Percentiles rank a stretch among this genome's conserved stretches.
Conservation (phyloP, 2,888 invertebrate species). For the Drosophila cyrtoloma region DNA sequence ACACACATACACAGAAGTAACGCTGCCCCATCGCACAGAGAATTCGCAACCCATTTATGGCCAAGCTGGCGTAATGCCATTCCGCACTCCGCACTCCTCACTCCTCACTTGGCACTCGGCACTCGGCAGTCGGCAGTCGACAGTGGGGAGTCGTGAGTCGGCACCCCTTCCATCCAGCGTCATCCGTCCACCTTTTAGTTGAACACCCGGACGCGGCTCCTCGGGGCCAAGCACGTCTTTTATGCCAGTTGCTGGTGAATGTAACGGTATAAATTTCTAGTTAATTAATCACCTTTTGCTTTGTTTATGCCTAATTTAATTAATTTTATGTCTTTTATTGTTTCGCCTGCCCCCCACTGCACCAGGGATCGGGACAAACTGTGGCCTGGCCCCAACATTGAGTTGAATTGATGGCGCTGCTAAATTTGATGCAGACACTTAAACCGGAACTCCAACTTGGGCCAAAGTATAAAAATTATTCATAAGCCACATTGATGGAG, state of each 20-base stretch:
- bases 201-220: conserved; percentile 9
- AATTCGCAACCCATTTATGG: conserved; percentile 37
- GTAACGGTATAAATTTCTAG: conserved; percentile 68
- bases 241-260: conserved; percentile 41
- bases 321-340: conserved; percentile 70
- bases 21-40: not conserved
- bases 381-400: not conserved
- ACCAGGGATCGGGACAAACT: not conserved
- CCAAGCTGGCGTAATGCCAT: conserved; percentile 17
- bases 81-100: not conserved
- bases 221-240: conserved; percentile 47
- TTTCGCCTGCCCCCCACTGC: conserved; percentile 26
- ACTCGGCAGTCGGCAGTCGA: not conserved
- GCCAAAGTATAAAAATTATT: conserved; percentile 7
- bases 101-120: not conserved
- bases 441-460: conserved; percentile 5
- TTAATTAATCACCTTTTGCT: conserved; percentile 72
- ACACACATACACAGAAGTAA: conserved; percentile 1
- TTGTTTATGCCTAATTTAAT: conserved; percentile 73
- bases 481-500: conserved; percentile 8
- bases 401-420: conserved; percentile 17
- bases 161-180: not conserved
- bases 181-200: conserved; percentile 6
- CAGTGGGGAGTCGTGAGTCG: not conserved
- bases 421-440: conserved; percentile 18